Percentiles rank a stretch among this genome's conserved stretches.
Evolutionary conservation across 2,113 vertebrate genomes (phyloP).

Genomic region (Dascyllus trimaculatus): DNA sequence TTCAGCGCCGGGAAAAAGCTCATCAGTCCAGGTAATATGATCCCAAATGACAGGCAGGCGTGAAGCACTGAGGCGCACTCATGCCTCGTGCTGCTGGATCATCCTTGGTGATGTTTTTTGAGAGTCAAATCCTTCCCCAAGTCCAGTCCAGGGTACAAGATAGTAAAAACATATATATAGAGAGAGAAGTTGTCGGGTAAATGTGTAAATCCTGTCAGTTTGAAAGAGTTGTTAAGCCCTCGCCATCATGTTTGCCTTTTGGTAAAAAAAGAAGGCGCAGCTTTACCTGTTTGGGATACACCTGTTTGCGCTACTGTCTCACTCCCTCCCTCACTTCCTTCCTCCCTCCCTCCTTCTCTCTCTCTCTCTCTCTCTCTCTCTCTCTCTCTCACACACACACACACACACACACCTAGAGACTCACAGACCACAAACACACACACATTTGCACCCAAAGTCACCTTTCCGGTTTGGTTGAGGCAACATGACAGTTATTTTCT

Average conservation of each 20-base stretch:
- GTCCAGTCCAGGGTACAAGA: background rate
- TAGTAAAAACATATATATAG: background rate
- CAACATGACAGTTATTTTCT: constrained; percentile 77
- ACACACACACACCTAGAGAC: background rate
- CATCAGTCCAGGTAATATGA: constrained; percentile 55
- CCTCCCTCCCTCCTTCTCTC: constrained; percentile 18
- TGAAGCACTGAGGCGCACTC: constrained; percentile 24
- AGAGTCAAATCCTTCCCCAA: constrained; percentile 1
- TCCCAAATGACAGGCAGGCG: constrained; percentile 29
- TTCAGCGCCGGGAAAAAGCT: constrained; percentile 27
- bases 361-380: background rate
- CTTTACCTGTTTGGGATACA: constrained; percentile 74
- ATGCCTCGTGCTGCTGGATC: constrained; percentile 38
- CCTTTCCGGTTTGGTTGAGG: constrained; percentile 68
- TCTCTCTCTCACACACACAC: no score
- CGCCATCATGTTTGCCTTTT: constrained; percentile 43
- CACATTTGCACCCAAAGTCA: constrained; percentile 37
- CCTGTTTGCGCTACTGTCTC: constrained; percentile 67
- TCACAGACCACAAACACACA: constrained; percentile 6
- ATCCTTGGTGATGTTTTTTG: constrained; percentile 8
- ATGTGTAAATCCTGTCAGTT: constrained; percentile 30
- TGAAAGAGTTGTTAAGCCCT: constrained; percentile 12
- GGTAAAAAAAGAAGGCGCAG: constrained; percentile 41
- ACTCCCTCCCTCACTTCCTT: constrained; percentile 1
- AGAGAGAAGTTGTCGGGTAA: no score